Evolutionary conservation across 2,797 vertebrate species (phyloP), one percentile per base, ranked within the genome.

Genomic region (Sebastes taczanowskii): DNA sequence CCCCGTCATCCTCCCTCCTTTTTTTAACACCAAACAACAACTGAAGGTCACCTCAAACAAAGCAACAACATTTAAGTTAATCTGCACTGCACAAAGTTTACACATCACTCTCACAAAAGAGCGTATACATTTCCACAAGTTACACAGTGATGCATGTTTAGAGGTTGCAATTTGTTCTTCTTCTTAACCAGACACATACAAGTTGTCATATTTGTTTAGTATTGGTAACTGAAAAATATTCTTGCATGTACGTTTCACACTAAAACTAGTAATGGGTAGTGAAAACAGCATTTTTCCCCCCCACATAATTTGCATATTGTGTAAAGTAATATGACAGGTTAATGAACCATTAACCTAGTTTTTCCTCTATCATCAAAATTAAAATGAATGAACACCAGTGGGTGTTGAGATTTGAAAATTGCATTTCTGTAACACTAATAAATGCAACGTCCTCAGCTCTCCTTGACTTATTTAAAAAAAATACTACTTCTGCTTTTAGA

Each of bases 11-110:
- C 77, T 88, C 82, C 81, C 81, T 74, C 81, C 63, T 77, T 86
- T 85, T 83, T 86, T 80, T 74, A 83, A 90, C 74, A 71, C 70
- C 75, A 87, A 92, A 90, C 78, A 91, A 91, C 91, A 88, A 86
- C 84, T 92, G 90, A 94, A 95, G 93, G 94, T 94, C 94, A 94
- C 90, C 84, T 85, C 86, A 90, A 89, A 89, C 87, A 91, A 85
- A 85, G 80, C 74, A 86, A 86, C 83, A 91, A 78, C 80, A 88
- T 83, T 90, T 83, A 91, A 90, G 71, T 91, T 86, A 85, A 89
- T 89, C 66, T 76, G 49, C 66, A 60, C 63, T 32, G 11, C 53
- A 49, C 74, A 84, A 87, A 84, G 63, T 87, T 89, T 84, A 81
- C 22, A 74, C 25, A 6, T 73, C 7, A 53, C 34, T 72, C 5